phyloP scores from a whole-genome alignment of 2,797 vertebrate genomes.

The Tangara arthus region DNA sequence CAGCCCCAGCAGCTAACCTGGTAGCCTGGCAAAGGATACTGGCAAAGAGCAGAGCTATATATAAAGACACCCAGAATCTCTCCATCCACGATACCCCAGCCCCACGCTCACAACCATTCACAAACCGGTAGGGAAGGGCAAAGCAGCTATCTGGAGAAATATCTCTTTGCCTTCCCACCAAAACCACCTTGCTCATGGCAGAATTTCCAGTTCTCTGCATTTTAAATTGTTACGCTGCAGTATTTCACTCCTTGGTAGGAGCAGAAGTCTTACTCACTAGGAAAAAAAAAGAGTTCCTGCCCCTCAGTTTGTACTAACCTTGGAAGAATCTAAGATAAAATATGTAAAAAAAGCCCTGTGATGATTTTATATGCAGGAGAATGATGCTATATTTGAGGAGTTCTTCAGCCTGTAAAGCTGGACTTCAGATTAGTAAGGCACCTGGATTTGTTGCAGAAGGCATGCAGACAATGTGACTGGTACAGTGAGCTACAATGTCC shows the following conservation, averaged over 20 bases:
- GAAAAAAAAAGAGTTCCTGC: not conserved
- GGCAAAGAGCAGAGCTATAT: not conserved
- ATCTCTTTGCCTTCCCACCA: not conserved
- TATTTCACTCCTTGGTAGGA: not conserved
- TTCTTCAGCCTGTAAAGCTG: not conserved
- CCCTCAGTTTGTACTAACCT: not conserved
- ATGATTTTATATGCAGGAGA: not conserved
- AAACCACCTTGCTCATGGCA: not conserved
- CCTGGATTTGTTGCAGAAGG: not conserved
- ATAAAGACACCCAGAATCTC: not conserved
- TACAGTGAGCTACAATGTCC: not conserved
- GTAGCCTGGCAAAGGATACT: not conserved
- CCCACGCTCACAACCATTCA: not conserved
- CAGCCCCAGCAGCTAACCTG: not conserved
- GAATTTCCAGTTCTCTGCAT: not conserved
- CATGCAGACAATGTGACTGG: not conserved
- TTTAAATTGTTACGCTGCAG: fast-evolving
- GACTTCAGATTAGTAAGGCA: not conserved
- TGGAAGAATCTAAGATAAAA: not conserved
- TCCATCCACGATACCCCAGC: no score
- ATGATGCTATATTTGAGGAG: not conserved
- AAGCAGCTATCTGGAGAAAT: not conserved
- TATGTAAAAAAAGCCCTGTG: not conserved
- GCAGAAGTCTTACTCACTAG: not conserved
- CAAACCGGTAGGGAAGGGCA: not conserved